Percentiles rank a stretch among this genome's conserved stretches.
phyloP scores from a whole-genome alignment of 2,888 invertebrate genomes.

The Dasypolia templi region DNA sequence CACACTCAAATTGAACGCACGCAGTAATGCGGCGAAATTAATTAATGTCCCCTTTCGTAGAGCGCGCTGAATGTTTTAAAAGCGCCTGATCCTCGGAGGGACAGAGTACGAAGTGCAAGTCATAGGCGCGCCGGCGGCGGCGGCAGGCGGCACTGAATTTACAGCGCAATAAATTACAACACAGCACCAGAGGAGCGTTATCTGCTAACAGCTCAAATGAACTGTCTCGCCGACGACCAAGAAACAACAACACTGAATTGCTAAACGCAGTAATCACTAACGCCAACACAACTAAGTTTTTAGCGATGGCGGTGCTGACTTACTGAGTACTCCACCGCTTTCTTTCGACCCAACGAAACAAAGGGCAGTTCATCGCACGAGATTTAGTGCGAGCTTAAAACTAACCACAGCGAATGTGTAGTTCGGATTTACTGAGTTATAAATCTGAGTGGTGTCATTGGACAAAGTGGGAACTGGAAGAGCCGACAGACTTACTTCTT shows the following conservation, averaged over 20 bases:
- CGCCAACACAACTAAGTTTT: slow-evolving; percentile 64
- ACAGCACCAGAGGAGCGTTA: slow-evolving; percentile 82
- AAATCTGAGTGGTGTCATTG: slow-evolving; percentile 66
- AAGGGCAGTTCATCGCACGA: slow-evolving; percentile 70
- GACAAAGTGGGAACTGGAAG: slow-evolving; percentile 55
- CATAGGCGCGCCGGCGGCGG: slow-evolving; percentile 76
- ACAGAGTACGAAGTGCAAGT: slow-evolving; percentile 81
- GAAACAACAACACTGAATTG: slow-evolving; percentile 71
- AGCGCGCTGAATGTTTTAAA: slow-evolving; percentile 81
- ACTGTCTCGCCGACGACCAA: slow-evolving; percentile 79
- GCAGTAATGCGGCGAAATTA: slow-evolving; percentile 84
- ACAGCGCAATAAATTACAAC: slow-evolving; percentile 86
- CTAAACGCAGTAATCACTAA: slow-evolving; percentile 70
- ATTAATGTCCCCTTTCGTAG: slow-evolving; percentile 85
- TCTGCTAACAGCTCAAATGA: slow-evolving; percentile 87
- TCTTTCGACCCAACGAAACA: slow-evolving; percentile 69
- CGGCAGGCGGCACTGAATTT: slow-evolving; percentile 75
- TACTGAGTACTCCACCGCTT: slow-evolving; percentile 51
- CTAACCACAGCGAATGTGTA: slow-evolving; percentile 67
- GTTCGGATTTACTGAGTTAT: slow-evolving; percentile 69
- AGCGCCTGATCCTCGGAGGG: slow-evolving; percentile 76
- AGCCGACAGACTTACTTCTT: slow-evolving; percentile 27
- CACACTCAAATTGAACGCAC: slow-evolving; percentile 81
- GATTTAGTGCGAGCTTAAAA: slow-evolving; percentile 73
- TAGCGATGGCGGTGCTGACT: slow-evolving; percentile 52